phyloP scores from a whole-genome alignment of 1,140 invertebrate genomes.

The Spodoptera frugiperda region DNA sequence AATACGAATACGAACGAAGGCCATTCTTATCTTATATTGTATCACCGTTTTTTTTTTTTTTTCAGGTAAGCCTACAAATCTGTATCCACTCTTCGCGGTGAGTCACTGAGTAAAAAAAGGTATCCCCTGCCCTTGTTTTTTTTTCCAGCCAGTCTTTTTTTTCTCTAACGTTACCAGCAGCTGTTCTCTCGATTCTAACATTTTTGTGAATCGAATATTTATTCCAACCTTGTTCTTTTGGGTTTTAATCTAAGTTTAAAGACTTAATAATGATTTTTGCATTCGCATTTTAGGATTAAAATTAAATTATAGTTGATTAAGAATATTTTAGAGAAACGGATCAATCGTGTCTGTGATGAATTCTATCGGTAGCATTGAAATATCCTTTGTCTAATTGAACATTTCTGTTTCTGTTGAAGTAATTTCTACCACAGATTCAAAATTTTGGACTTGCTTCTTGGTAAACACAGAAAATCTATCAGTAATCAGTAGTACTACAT shows the following conservation, averaged over 20 bases:
- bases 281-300: too few relatives aligned
- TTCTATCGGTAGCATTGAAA: too few relatives aligned
- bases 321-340: too few relatives aligned
- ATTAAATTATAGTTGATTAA: too few relatives aligned
- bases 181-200: neutral
- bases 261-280: neutral
- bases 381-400: too few relatives aligned
- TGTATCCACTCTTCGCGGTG: conserved; percentile 3
- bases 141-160: conserved; percentile 9
- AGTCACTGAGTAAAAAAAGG: conserved; percentile 21
- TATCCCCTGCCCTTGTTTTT: conserved; percentile 32
- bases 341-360: too few relatives aligned
- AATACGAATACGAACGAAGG: conserved; percentile 10
- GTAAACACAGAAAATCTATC: too few relatives aligned
- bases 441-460: too few relatives aligned
- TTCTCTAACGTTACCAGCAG: neutral
- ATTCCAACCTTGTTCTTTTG: conserved; percentile 20
- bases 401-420: too few relatives aligned
- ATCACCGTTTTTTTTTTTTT: conserved; percentile 35
- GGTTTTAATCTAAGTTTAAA: neutral
- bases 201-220: conserved; percentile 9
- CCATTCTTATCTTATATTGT: conserved; percentile 21
- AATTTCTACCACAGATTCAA: too few relatives aligned
- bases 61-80: conserved; percentile 31
- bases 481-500: too few relatives aligned